Evolutionary conservation across 2,888 invertebrate species (phyloP).

Genomic region (Lepetodrilus schrolli): DNA sequence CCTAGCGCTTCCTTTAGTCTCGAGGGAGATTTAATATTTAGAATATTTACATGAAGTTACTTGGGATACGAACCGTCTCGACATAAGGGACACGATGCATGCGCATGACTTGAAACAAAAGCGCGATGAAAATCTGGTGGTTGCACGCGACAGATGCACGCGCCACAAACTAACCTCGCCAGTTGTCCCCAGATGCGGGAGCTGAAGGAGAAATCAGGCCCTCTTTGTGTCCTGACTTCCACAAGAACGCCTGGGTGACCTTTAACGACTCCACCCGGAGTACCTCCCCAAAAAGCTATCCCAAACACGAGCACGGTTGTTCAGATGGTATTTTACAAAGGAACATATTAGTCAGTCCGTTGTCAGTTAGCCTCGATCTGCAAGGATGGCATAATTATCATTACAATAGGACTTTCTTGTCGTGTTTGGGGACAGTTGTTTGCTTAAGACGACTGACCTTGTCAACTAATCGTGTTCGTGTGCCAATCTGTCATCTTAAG

Average conservation of each 20-base stretch:
- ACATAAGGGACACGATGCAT: slow-evolving; percentile 18
- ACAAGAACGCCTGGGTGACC: neutral
- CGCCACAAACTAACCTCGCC: neutral
- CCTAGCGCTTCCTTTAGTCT: neutral
- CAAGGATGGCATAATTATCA: neutral
- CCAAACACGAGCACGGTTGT: neutral
- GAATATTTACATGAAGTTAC: neutral
- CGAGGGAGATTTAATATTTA: neutral
- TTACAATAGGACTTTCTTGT: neutral
- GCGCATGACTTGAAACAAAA: slow-evolving; percentile 8
- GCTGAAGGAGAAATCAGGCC: neutral
- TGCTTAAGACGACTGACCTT: neutral
- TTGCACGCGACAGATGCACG: slow-evolving; percentile 31
- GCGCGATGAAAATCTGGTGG: slow-evolving; percentile 8
- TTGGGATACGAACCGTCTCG: neutral
- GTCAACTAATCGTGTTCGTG: neutral
- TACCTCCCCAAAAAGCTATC: neutral
- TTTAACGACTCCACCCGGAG: neutral
- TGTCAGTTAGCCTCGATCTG: neutral
- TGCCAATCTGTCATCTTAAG: neutral
- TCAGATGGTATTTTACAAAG: neutral
- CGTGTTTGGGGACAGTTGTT: neutral
- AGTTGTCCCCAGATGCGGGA: slow-evolving; percentile 29
- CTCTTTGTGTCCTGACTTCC: neutral
- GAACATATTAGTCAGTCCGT: neutral